Conservation (phyloP, 2,888 invertebrate species). For the Macaria notata region DNA sequence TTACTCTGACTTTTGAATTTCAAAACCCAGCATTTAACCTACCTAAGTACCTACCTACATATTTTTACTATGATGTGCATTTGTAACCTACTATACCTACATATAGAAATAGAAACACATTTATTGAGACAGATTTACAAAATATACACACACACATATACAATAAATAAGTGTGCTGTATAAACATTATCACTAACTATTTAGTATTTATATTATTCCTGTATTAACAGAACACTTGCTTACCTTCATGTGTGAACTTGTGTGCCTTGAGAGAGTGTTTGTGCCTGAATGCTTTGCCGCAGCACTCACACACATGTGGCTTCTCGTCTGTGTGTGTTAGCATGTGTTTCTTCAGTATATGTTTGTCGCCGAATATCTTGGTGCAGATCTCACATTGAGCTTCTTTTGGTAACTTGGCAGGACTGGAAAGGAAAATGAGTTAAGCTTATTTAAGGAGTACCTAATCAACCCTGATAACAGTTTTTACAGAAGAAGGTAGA, state of each 20-base stretch:
- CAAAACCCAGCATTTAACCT: neutral
- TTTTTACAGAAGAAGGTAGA: no score
- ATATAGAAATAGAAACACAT: no score
- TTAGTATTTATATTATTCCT: no score
- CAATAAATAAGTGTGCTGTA: no score
- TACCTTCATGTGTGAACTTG: conserved; percentile 20
- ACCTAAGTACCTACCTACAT: neutral
- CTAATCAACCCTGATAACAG: no score
- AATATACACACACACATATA: no score
- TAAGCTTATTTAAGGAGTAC: no score
- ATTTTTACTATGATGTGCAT: neutral
- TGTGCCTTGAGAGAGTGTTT: conserved; percentile 19
- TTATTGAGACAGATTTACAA: no score
- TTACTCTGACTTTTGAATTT: no score
- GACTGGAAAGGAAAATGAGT: conserved; percentile 7
- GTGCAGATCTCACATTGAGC: conserved; percentile 21
- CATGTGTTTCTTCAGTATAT: conserved; percentile 16
- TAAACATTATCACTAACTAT: no score
- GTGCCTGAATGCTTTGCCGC: conserved; percentile 25
- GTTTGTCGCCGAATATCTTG: conserved; percentile 10
- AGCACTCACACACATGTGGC: conserved; percentile 17
- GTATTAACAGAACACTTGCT: neutral
- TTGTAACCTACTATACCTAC: no score
- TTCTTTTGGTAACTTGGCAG: conserved; percentile 5
- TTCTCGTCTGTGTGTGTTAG: conserved; percentile 15